Base-by-base conservation (phyloP, 23 tunicate genomes). In the Trididemnum nubilum region DNA sequence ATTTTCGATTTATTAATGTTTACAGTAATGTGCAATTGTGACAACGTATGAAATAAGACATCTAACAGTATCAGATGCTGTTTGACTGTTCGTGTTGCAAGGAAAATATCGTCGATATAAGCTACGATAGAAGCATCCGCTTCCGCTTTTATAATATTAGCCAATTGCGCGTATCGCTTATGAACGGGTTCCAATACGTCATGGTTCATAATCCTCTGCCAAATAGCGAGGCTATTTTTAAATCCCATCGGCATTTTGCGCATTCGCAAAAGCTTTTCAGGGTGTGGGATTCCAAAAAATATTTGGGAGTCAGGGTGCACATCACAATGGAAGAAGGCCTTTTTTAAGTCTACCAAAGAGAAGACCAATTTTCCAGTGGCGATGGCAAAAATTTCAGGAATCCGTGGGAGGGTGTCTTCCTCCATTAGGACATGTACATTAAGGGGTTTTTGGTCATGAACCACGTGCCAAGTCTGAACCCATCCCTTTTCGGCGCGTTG, bases 31-130 rank as follows among this genome's bases (percentile, higher is more conserved):
- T 25, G 69, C 12, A 31, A 5, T 34, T 34, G 22, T 7, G 74
- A 21, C 18, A 69, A 34, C 33, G 22, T 9, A 2, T 34, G 76
- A 33, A 80, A 64, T 5, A 61, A 29, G 1, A 69, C 22, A 9
- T 28, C 22, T 4, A 81, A 39, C 1, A 80, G 70, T 22, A 63
- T n/a, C 21, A 80, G 30, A 34, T 80, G 84, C 4, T 80, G 67
- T 9, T 80, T 76, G 22, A 33, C 34, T 2, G 75, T 80, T 24
- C 26, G 25, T 4, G 84, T 80, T 9, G 72, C 65, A 1, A 80
- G 51, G 76, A 80, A 80, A 61, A 80, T 80, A 25, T 80, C 84
- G 36, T 80, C 84, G 3, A 80, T 80, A 76, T 80, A 80, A n/a
- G 9, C 57, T 31, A 33, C 39, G 21, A 31, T 34, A 27, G 84